Evolutionary conservation across 1,140 invertebrate species (phyloP).

Genomic region (Diorhabda carinulata): DNA sequence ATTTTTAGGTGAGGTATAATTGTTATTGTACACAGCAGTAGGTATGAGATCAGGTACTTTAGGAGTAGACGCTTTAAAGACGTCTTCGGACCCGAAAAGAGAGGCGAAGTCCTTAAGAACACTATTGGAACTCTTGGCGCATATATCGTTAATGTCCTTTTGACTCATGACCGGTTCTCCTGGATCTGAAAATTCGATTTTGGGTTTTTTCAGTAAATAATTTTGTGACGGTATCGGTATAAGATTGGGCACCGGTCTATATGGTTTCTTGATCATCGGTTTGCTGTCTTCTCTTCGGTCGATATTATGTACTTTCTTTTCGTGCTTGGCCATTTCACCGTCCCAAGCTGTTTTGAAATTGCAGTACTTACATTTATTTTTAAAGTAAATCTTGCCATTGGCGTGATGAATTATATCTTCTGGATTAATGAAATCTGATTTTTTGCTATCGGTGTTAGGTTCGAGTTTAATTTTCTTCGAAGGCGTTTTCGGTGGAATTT

Average conservation of each 20-base stretch:
- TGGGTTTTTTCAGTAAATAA: constrained; percentile 8
- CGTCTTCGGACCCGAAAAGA: constrained; percentile 50
- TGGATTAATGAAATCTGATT: constrained; percentile 51
- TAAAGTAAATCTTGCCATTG: constrained; percentile 50
- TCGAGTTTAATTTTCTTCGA: constrained; percentile 20
- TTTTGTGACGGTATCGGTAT: constrained; percentile 57
- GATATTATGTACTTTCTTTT: constrained; percentile 51
- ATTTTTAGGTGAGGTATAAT: constrained; percentile 40
- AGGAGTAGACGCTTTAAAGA: constrained; percentile 29
- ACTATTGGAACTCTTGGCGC: constrained; percentile 48
- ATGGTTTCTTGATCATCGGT: constrained; percentile 49
- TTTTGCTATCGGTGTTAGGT: constrained; percentile 12
- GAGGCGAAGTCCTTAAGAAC: constrained; percentile 52
- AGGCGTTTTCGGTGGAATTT: constrained; percentile 32
- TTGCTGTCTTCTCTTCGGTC: constrained; percentile 34
- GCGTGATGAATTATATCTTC: constrained; percentile 51
- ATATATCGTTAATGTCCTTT: constrained; percentile 50
- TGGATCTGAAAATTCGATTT: constrained; percentile 18
- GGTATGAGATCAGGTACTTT: constrained; percentile 36
- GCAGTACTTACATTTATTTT: constrained; percentile 46
- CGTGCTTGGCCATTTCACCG: constrained; percentile 55
- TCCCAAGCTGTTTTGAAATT: constrained; percentile 50
- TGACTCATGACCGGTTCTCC: constrained; percentile 43
- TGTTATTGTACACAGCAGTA: constrained; percentile 23
- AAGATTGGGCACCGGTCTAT: constrained; percentile 65